Conservation (phyloP, 2,113 vertebrate species). For the Maccullochella peelii region DNA sequence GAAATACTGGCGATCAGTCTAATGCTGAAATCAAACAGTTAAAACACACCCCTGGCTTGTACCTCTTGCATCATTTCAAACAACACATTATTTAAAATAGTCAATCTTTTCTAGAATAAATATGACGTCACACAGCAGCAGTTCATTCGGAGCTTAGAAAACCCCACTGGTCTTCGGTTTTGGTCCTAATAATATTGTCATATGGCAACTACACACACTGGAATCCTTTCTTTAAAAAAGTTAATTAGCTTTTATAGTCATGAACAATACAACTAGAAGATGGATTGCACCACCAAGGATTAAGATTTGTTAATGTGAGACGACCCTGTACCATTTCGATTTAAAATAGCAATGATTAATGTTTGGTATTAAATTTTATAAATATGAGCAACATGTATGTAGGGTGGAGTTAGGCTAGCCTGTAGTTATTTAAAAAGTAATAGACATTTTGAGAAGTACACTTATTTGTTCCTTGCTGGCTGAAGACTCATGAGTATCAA, state of each 20-base stretch:
- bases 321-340: background rate
- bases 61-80: background rate
- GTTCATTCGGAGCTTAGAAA: background rate
- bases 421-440: background rate
- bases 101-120: slow-evolving; percentile 3
- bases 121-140: background rate
- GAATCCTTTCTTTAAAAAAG: background rate
- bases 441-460: background rate
- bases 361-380: background rate
- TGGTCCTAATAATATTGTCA: slow-evolving; percentile 21
- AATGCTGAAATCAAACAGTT: background rate
- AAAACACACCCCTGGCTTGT: background rate
- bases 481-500: background rate
- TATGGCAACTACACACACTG: background rate
- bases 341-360: background rate
- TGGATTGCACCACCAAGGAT: slow-evolving; percentile 1
- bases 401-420: background rate
- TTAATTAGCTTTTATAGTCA: background rate
- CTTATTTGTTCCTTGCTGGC: background rate
- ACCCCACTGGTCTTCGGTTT: slow-evolving; percentile 21
- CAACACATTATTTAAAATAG: background rate
- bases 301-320: background rate
- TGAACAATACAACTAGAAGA: background rate
- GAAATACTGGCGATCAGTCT: background rate
- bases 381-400: background rate